Base-by-base conservation (phyloP, 1,140 invertebrate species). In the Scaptodrosophila lebanonensis region DNA sequence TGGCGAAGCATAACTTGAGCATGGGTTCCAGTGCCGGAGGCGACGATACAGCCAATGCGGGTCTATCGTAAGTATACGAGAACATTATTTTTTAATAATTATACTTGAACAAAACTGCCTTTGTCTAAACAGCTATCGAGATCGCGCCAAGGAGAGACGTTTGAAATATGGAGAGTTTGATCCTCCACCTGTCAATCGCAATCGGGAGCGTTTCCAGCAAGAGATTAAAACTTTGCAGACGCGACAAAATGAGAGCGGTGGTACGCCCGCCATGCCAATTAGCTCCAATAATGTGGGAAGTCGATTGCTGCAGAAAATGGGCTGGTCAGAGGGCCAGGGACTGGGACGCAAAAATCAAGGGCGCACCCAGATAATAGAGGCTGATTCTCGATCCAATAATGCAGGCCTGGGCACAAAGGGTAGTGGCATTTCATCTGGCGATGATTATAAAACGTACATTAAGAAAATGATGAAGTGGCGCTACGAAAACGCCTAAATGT, bases 221-320 rank as follows among this genome's bases (percentile, higher is more conserved):
- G 84, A 87, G 36, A 68, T 87, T 0, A 75, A 85, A 30, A 73
- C 58, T 8, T 4, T 87, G 15, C 66, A 83, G 22, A 43, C 58
- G 3, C 57, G 60, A 1, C 66, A 72, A 45, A 52, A 54, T 8
- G 83, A 87, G 59, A 20, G 12, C 1, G 9, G 5, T 7, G 54
- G 65, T 3, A 83, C 88, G 1, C 87, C 88, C n/a, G 73, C 86
- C 17, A 54, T 87, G 44, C 86, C 89, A 9, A 95, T 98, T 38
- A 93, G 94, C 9, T 92, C 93, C 0, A 94, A 94, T 56, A 97
- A 97, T 87, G 93, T 97, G 66, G 97, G 97, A 1, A 98, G 93
- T 88, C 95, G 95, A 87, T 89, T 99, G 68, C 86, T 99, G 32
- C 97, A 99, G 88, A 98, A 97, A 88, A 99, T 99, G 98, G 98